Conservation (phyloP, 2,113 vertebrate species). For the Falco punctatus region DNA sequence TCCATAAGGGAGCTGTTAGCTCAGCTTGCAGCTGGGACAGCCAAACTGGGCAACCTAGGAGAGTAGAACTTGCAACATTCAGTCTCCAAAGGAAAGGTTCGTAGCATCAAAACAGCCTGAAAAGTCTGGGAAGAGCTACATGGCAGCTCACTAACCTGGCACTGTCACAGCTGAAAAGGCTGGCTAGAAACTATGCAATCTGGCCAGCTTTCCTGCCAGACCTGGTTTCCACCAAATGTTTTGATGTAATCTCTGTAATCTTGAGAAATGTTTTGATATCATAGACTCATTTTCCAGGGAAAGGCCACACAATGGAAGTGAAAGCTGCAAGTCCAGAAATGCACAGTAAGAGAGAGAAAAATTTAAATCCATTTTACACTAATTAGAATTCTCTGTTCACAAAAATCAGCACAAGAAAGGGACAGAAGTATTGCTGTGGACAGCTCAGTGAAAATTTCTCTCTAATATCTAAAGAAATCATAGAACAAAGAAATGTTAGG, state of each 20-base stretch:
- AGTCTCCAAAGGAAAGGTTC: neutral
- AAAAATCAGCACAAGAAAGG: neutral
- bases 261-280: conserved; percentile 10
- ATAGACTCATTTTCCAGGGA: neutral
- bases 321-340: neutral
- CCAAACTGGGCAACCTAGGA: neutral
- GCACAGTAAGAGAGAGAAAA: neutral
- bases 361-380: neutral
- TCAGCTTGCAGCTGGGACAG: neutral
- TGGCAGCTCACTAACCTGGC: neutral
- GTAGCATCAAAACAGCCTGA: neutral
- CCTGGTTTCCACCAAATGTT: neutral
- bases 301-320: neutral
- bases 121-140: neutral
- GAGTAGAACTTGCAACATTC: neutral
- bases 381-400: neutral
- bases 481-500: neutral
- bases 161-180: neutral
- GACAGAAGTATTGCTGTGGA: neutral
- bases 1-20: neutral
- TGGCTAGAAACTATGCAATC: neutral
- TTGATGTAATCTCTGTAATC: neutral
- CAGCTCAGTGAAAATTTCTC: neutral
- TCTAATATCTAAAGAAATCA: neutral
- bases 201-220: conserved; percentile 12